Base-by-base conservation (phyloP, 2,113 vertebrate genomes). In the Urocolius indicus region DNA sequence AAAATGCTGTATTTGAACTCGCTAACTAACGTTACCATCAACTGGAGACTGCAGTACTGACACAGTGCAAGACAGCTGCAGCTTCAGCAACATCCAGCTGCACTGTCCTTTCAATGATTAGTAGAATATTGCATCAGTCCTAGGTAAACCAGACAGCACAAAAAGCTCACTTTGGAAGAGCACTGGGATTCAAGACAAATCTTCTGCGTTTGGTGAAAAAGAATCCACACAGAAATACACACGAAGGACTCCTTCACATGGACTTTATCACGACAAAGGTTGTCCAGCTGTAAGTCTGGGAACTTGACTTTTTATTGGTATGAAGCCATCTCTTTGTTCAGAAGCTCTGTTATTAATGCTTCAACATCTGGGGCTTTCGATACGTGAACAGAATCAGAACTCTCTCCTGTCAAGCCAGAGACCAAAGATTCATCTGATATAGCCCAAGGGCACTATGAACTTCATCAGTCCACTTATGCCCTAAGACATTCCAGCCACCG, bases 101-200 rank as follows among this genome's bases (percentile, higher is more conserved):
- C 34, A 86, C 46, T 30, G 41, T 21, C 92, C 69, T 92, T 90
- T 83, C 88, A 75, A 96, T 96, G 93, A 95, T 95, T 79, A 95
- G 80, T 85, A 94, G 92, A 97, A 97, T 97, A 96, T 93, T 96
- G 97, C 95, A 97, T 96, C 91, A 90, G 83, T 94, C 81, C 68
- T 76, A 93, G 57, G 21, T 27, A 69, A 90, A 82, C 66, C 75
- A 74, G 61, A 72, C 85, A 71, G 93, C 62, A 92, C n/a, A 61
- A 75, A 87, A 94, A 72, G 54, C 71, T 93, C 41, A 38, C 74
- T 84, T 91, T 49, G 41, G 57, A 72, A 41, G 36, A 75, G 57
- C 29, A n/a, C 45, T n/a, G 88, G n/a, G 67, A 76, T 76, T 79
- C 67, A 65, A 69, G 76, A 61, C 19, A 61, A 61, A 21, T 46